Evolutionary conservation across 1,140 invertebrate species (phyloP).

Genomic region (Formica selysi): DNA sequence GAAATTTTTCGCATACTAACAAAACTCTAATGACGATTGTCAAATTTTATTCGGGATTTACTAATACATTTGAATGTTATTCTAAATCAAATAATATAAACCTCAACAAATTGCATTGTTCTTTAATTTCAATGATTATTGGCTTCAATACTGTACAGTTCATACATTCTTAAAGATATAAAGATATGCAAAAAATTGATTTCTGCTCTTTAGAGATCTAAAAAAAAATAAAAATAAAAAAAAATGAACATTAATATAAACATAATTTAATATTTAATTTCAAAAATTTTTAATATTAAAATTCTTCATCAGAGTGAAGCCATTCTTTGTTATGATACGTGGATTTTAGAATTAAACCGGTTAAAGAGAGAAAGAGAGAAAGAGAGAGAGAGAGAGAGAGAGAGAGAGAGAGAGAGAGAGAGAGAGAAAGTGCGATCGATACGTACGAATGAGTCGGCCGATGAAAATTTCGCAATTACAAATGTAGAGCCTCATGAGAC

Average conservation of each 20-base stretch:
- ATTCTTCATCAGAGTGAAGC: not conserved
- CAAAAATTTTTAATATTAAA: not conserved
- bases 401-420: not conserved
- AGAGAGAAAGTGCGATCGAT: slow-evolving; percentile 27
- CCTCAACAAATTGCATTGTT: too few species aligned
- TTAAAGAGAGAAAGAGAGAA: too few species aligned
- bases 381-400: too few species aligned
- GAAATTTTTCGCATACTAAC: too few species aligned
- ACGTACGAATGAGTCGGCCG: not conserved
- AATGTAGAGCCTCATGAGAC: slow-evolving; percentile 36
- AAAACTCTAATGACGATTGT: too few species aligned
- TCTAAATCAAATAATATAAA: too few species aligned
- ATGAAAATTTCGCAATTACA: slow-evolving; percentile 50
- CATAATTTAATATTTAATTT: not conserved
- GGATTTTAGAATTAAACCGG: not conserved
- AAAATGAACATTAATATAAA: not conserved
- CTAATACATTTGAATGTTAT: too few species aligned
- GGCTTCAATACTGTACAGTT: too few species aligned
- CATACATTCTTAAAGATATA: too few species aligned
- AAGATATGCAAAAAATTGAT: not conserved
- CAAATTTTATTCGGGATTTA: too few species aligned
- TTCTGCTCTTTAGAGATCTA: not conserved
- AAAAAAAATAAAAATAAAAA: too few species aligned
- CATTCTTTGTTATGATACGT: not conserved
- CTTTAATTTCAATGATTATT: too few species aligned